phyloP scores from a whole-genome alignment of 2,888 invertebrate genomes.

The Aphrophora alni region DNA sequence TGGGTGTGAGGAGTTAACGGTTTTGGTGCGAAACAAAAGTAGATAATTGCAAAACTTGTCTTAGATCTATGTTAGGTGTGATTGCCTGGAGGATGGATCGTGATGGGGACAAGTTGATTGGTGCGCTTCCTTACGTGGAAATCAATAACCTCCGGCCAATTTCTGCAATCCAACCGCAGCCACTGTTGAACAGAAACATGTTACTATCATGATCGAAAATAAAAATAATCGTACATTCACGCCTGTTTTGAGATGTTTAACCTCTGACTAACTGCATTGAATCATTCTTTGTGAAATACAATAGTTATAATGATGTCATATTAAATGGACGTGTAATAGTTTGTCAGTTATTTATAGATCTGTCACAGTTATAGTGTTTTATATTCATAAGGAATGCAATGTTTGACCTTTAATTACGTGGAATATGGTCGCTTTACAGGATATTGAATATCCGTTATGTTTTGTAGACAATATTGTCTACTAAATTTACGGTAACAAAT shows the following conservation, averaged over 20 bases:
- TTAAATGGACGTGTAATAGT: neutral
- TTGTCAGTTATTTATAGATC: no score
- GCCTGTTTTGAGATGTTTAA: neutral
- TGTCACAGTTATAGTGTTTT: no score
- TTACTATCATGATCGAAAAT: neutral
- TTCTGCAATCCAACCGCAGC: neutral
- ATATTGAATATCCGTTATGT: no score
- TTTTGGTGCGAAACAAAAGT: neutral
- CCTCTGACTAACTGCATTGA: neutral
- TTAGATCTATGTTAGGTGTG: neutral
- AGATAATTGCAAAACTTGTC: neutral
- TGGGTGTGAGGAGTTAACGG: neutral
- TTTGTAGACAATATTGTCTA: no score
- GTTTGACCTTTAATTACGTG: no score
- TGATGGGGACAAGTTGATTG: neutral
- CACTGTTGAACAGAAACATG: neutral
- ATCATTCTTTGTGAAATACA: neutral
- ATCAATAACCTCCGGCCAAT: neutral
- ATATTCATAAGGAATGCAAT: no score
- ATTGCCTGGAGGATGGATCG: neutral
- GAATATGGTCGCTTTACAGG: no score
- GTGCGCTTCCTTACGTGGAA: neutral
- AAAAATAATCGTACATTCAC: neutral
- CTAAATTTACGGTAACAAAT: no score
- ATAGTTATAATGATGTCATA: neutral